These are phyloP conservation scores for Scyliorhinus canicula DNA, from an alignment of 2,797 vertebrate species.

Conservation along the genomic window DNA sequence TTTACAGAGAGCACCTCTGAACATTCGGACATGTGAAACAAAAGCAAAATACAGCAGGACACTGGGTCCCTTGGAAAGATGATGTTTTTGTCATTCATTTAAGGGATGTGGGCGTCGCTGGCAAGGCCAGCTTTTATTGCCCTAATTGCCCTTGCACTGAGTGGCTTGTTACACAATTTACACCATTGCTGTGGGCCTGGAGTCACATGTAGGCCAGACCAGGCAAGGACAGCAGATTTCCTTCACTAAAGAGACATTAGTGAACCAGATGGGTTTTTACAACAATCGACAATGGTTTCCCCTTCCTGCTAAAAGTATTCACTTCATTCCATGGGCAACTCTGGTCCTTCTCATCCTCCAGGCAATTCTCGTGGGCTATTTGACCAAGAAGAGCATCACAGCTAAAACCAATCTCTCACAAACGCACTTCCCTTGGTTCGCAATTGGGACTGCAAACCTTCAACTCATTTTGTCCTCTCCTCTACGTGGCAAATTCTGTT, in stretches of 20 bases:
- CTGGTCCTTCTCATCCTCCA: not conserved
- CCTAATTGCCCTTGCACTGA: too few relatives aligned
- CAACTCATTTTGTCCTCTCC: not conserved
- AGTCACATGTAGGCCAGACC: too few relatives aligned
- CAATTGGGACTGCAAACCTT: not conserved
- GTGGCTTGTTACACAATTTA: too few relatives aligned
- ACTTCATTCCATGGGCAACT: not conserved
- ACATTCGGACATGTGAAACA: not conserved
- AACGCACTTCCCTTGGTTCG: not conserved
- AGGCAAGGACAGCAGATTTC: too few relatives aligned
- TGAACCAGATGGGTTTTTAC: too few relatives aligned
- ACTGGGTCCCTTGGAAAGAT: not conserved
- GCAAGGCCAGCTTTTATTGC: too few relatives aligned
- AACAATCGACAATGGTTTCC: too few relatives aligned
- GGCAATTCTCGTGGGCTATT: not conserved
- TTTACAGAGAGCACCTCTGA: not conserved
- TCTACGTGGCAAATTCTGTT: not conserved
- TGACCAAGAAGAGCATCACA: not conserved
- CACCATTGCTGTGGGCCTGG: too few relatives aligned
- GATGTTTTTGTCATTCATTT: not conserved
- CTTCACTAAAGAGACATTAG: too few relatives aligned
- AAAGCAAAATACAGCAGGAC: not conserved
- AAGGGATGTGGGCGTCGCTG: too few relatives aligned
- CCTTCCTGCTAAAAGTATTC: too few relatives aligned
- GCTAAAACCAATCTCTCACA: not conserved